These are phyloP conservation scores for Cliona cf. orientalis DNA, from an alignment of 37 sponge, comb jelly and placozoan genomes.

Conservation along the genomic window DNA sequence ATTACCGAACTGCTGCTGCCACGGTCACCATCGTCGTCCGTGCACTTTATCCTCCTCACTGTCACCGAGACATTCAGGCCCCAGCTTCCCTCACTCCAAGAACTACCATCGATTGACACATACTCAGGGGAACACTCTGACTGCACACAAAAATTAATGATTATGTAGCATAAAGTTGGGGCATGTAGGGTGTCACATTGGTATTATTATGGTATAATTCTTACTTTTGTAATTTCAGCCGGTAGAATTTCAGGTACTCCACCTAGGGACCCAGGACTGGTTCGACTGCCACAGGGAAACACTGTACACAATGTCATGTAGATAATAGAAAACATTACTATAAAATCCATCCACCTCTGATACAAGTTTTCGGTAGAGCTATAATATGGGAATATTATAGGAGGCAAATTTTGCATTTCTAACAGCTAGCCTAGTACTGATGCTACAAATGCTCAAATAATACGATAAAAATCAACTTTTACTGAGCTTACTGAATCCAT, in stretches of 20 bases:
- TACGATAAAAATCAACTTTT: too few species aligned
- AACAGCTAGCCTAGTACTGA: too few species aligned
- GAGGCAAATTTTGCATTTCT: too few species aligned
- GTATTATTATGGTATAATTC: neutral
- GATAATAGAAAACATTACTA: neutral
- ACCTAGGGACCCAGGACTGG: slow-evolving; percentile 7
- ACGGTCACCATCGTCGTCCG: neutral
- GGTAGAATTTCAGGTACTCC: slow-evolving; percentile 20
- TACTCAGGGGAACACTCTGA: neutral
- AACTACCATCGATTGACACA: slow-evolving; percentile 20
- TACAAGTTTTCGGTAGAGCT: too few species aligned
- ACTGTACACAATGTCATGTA: too few species aligned
- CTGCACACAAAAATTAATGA: neutral
- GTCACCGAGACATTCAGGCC: neutral
- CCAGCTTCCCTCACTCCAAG: slow-evolving; percentile 24
- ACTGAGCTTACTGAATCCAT: slow-evolving; percentile 37
- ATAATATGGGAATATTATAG: too few species aligned
- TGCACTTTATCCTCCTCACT: slow-evolving; percentile 2
- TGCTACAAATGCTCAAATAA: too few species aligned
- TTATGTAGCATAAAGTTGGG: neutral
- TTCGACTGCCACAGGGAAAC: slow-evolving; percentile 2
- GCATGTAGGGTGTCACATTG: neutral
- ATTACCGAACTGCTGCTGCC: neutral
- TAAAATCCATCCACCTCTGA: neutral
- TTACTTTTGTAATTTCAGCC: slow-evolving; percentile 11